Percentiles rank a stretch among this genome's conserved stretches.
Conservation (phyloP, 2,797 vertebrate species). For the Melanotaenia nigrans region DNA sequence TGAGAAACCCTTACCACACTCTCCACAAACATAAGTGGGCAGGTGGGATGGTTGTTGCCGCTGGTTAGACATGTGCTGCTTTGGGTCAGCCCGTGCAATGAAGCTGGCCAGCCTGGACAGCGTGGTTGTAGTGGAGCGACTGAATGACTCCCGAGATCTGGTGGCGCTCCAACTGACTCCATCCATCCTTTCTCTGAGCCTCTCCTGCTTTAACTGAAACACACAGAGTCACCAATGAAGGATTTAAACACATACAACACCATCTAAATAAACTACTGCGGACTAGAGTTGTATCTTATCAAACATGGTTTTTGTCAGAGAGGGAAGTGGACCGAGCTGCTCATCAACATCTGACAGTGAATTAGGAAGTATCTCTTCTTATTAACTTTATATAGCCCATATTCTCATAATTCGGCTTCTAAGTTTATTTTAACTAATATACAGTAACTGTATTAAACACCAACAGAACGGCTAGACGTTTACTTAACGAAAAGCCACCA, state of each 20-base stretch:
- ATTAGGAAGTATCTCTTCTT: conserved; percentile 6
- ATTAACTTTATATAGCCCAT: conserved; percentile 8
- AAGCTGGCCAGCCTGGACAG: conserved; percentile 78
- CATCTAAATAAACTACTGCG: no score
- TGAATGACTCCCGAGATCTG: conserved; percentile 60
- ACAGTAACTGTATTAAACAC: rapidly evolving
- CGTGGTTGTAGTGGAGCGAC: conserved; percentile 56
- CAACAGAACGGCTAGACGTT: rapidly evolving
- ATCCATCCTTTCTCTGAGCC: conserved; percentile 69
- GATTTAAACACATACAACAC: no score
- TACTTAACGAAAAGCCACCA: neutral
- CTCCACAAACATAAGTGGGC: conserved; percentile 51
- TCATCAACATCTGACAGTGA: neutral
- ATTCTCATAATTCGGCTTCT: neutral
- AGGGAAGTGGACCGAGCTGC: no score
- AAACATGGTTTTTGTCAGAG: no score
- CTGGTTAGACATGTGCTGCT: conserved; percentile 35
- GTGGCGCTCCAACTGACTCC: conserved; percentile 72
- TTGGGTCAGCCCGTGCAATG: conserved; percentile 69
- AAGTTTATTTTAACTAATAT: no score
- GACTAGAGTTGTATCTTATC: no score
- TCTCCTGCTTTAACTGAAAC: conserved; percentile 15
- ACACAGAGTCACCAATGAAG: neutral
- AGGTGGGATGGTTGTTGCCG: conserved; percentile 27
- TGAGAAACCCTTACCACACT: conserved; percentile 66